Conservation (phyloP, 2,888 invertebrate species). For the Dryococelus australis region DNA sequence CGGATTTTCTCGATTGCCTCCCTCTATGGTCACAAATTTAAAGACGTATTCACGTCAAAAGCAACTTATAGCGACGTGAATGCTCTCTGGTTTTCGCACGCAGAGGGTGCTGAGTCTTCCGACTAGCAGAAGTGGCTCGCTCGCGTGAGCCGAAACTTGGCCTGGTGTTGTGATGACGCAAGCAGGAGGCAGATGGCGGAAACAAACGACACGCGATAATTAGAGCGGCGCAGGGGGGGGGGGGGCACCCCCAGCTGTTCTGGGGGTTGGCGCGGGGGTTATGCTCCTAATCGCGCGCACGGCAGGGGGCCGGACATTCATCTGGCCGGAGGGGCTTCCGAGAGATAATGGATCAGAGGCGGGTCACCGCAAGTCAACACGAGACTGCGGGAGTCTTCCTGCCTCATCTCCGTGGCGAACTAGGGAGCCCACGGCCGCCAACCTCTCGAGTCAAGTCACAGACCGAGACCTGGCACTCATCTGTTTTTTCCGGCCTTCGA, state of each 20-base stretch:
- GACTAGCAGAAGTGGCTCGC: not conserved
- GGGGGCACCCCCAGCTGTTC: not conserved
- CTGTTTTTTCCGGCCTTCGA: no score
- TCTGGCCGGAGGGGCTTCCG: not conserved
- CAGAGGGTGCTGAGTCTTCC: no score
- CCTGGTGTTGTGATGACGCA: not conserved
- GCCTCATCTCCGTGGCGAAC: not conserved
- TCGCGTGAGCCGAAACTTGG: not conserved
- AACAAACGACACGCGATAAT: conserved; percentile 16
- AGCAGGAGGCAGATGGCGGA: not conserved
- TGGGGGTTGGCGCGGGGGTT: not conserved
- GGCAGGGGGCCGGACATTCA: not conserved
- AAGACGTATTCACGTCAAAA: no score
- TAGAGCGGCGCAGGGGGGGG: not conserved
- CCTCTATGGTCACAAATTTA: no score
- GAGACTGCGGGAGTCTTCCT: not conserved
- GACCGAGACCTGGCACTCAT: no score
- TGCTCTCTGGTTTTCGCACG: no score
- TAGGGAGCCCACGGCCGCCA: no score
- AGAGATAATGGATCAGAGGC: conserved; percentile 8
- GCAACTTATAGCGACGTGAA: no score
- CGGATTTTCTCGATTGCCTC: no score
- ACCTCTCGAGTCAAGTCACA: no score
- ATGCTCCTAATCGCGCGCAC: not conserved
- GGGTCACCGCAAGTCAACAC: conserved; percentile 1